These are phyloP conservation scores for Nomada ferruginata DNA, from an alignment of 2,888 invertebrate genomes.

Conservation along the genomic window DNA sequence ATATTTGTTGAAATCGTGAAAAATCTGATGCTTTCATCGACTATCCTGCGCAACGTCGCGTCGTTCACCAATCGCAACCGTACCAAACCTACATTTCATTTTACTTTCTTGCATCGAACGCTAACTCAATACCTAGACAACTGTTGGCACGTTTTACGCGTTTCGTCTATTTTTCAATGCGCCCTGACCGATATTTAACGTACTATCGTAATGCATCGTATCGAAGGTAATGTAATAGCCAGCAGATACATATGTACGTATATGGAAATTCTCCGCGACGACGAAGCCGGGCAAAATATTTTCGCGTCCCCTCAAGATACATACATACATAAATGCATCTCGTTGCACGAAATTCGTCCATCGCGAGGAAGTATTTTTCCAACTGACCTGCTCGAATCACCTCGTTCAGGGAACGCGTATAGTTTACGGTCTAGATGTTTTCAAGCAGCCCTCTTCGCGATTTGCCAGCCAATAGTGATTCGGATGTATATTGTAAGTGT, in stretches of 20 bases:
- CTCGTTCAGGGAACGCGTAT: slow-evolving; percentile 31
- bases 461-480: slow-evolving; percentile 22
- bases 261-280: too few relatives aligned
- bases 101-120: too few relatives aligned
- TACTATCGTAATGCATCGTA: too few relatives aligned
- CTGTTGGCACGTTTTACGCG: too few relatives aligned
- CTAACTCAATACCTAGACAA: too few relatives aligned
- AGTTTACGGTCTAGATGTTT: slow-evolving; percentile 48
- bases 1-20: neutral
- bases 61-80: too few relatives aligned
- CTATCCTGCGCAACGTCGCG: neutral
- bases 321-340: neutral
- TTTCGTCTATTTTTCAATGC: neutral
- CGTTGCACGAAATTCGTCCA: slow-evolving; percentile 7
- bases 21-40: neutral
- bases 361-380: slow-evolving; percentile 40
- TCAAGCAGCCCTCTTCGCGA: slow-evolving; percentile 35
- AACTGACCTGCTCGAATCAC: slow-evolving; percentile 44
- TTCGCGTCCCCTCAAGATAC: neutral
- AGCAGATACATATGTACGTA: too few relatives aligned
- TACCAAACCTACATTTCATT: too few relatives aligned
- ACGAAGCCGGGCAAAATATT: neutral
- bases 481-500: neutral
- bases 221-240: too few relatives aligned
- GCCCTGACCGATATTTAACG: too few relatives aligned